Percentiles rank a stretch among this genome's conserved stretches.
phyloP scores from a whole-genome alignment of 2,113 vertebrate genomes.

The Megaceryle maxima region DNA sequence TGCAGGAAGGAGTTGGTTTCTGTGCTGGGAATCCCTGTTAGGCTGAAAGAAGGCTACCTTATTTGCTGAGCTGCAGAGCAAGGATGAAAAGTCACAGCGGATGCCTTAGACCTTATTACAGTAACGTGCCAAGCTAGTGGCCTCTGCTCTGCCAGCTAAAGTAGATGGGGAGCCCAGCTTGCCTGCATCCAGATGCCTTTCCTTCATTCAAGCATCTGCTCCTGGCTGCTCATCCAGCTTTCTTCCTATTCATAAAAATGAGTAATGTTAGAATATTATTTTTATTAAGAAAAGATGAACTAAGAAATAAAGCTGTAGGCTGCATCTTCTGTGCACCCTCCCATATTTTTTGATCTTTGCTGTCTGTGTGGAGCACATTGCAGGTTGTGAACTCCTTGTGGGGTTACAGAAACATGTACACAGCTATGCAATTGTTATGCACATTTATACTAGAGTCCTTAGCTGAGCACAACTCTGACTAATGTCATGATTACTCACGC shows the following conservation, averaged over 20 bases:
- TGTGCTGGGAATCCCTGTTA: background rate
- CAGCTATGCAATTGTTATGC: background rate
- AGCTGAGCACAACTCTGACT: background rate
- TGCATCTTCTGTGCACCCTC: background rate
- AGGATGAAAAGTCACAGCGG: accelerated
- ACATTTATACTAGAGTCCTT: background rate
- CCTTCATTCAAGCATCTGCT: accelerated
- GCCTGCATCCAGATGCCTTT: background rate
- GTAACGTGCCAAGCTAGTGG: accelerated
- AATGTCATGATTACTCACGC: background rate
- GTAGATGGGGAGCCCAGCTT: background rate
- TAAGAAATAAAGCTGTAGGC: background rate
- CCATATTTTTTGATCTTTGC: background rate
- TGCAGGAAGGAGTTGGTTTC: background rate
- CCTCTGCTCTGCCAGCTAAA: accelerated
- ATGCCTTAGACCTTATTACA: background rate
- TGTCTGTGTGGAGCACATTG: background rate
- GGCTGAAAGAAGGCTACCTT: background rate
- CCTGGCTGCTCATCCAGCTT: background rate
- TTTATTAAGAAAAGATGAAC: background rate
- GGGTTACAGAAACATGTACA: background rate
- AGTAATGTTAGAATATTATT: background rate
- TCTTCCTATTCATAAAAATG: background rate
- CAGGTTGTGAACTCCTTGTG: background rate
- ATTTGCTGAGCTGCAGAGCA: background rate